These are phyloP conservation scores for Sciaenops ocellatus DNA, from an alignment of 2,797 vertebrate species.

Conservation along the genomic window DNA sequence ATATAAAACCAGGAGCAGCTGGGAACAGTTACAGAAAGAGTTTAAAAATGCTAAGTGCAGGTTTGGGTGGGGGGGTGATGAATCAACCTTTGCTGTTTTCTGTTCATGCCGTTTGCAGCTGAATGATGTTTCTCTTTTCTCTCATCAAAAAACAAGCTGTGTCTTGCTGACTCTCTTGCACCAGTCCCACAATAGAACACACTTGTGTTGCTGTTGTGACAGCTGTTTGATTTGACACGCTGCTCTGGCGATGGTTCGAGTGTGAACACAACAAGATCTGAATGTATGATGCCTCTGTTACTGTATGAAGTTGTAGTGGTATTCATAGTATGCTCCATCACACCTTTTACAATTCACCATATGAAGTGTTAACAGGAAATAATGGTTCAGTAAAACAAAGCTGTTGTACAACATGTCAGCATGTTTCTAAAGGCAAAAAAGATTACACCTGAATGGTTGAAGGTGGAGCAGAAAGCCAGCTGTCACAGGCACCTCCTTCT, in stretches of 20 bases:
- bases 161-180: not conserved
- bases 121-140: not conserved
- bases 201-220: not conserved
- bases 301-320: not conserved
- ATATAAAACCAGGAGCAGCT: not conserved
- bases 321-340: not conserved
- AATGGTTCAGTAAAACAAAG: not conserved
- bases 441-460: not conserved
- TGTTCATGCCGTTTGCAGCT: not conserved
- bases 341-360: not conserved
- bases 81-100: not conserved
- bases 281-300: not conserved
- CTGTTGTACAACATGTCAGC: not conserved
- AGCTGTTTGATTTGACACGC: constrained; percentile 4
- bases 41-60: not conserved
- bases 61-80: not conserved
- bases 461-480: not conserved
- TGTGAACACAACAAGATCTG: not conserved
- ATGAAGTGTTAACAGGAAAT: not conserved
- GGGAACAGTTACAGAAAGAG: not conserved
- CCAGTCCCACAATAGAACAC: not conserved
- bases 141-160: not conserved
- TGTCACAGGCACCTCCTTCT: not conserved
- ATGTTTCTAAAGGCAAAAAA: not conserved
- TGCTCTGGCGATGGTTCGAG: not conserved